Evolutionary conservation across 2,888 invertebrate genomes (phyloP).

Genomic region (Diarsia mendica): DNA sequence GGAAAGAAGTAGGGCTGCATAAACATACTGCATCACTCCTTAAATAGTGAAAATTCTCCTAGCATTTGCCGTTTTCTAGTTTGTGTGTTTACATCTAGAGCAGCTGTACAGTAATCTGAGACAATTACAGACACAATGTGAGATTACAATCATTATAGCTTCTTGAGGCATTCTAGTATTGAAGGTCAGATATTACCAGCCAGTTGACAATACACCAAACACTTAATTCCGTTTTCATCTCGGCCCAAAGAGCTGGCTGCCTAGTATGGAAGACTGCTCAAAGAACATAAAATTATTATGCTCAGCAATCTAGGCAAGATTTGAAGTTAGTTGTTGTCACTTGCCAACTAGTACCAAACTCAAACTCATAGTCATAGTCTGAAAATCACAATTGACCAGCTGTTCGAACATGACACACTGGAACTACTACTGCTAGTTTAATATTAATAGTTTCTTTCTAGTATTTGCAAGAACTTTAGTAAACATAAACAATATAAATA

Average conservation of each 20-base stretch:
- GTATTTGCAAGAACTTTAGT: neutral
- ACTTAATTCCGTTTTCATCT: neutral
- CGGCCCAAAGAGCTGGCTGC: neutral
- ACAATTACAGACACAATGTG: neutral
- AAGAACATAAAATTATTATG: neutral
- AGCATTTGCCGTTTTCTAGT: neutral
- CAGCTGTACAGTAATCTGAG: no score
- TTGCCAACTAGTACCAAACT: neutral
- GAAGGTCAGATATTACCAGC: neutral
- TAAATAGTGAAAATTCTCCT: neutral
- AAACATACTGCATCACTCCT: neutral
- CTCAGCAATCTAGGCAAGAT: neutral
- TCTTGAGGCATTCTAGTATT: neutral
- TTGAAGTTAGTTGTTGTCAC: neutral
- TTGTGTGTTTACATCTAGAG: no score
- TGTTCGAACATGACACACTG: neutral
- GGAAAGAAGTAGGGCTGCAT: neutral
- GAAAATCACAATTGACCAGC: neutral
- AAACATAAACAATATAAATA: constrained; percentile 9
- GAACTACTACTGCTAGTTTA: neutral
- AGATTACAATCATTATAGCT: neutral
- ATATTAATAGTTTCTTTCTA: neutral
- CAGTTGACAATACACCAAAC: neutral
- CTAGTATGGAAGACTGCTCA: neutral
- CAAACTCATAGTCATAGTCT: neutral